Conservation (phyloP, 2,113 vertebrate genomes). For the Odobenus rosmarus region DNA sequence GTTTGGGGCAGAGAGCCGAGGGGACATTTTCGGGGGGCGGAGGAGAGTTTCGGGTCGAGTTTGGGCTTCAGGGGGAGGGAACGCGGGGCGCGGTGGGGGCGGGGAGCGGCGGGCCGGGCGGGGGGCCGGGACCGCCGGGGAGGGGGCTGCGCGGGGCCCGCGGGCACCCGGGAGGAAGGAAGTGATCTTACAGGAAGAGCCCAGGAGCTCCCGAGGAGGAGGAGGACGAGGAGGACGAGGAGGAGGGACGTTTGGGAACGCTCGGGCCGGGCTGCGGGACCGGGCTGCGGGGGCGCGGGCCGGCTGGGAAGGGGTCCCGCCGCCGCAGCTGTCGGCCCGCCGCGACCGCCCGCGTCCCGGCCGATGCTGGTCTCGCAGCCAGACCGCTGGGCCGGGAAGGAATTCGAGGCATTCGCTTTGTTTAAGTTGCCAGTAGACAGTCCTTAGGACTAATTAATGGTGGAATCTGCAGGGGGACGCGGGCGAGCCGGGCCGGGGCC, state of each 20-base stretch:
- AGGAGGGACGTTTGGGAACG: background rate
- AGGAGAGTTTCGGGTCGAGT: background rate
- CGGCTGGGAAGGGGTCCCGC: constrained; percentile 5
- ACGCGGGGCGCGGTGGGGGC: background rate
- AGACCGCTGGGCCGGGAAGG: constrained; percentile 82
- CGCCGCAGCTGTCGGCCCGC: constrained; percentile 64
- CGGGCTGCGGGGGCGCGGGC: background rate
- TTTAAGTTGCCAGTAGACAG: constrained; percentile 81
- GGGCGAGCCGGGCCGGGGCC: constrained; percentile 32
- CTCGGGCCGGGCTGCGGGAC: background rate
- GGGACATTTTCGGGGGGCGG: background rate
- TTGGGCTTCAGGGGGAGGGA: background rate
- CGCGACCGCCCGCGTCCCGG: constrained; percentile 47
- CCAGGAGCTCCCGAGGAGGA: constrained; percentile 61
- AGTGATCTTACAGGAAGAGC: constrained; percentile 81
- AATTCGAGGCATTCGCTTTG: constrained; percentile 88
- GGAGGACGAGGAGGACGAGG: background rate
- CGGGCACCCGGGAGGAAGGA: constrained; percentile 79
- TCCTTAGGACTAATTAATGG: constrained; percentile 81
- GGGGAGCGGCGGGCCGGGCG: background rate
- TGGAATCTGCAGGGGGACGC: constrained; percentile 80
- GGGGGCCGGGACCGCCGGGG: constrained; percentile 29
- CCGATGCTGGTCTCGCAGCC: constrained; percentile 64
- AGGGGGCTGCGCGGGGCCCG: constrained; percentile 74
- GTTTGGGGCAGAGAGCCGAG: constrained; percentile 13